These are phyloP conservation scores for Hypotaenidia okinawae DNA, from an alignment of 2,797 vertebrate species.

Conservation along the genomic window DNA sequence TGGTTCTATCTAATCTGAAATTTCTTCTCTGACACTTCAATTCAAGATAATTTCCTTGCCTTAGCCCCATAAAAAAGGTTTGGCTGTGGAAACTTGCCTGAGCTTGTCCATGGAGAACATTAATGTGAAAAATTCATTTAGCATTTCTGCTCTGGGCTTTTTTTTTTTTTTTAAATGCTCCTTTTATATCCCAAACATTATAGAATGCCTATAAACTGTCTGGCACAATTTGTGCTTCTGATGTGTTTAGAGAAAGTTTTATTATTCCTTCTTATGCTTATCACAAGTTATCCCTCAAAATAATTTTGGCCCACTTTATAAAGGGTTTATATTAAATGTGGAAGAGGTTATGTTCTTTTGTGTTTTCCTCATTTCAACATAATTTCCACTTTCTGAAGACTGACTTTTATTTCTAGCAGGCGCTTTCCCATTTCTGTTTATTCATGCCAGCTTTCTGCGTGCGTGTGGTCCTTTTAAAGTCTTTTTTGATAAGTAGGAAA, in stretches of 20 bases:
- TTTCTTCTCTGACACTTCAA: constrained; percentile 29
- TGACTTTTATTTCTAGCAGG: constrained; percentile 9
- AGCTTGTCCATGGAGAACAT: constrained; percentile 22
- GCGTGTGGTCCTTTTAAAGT: constrained; percentile 54
- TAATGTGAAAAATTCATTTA: constrained; percentile 46
- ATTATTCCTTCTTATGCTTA: constrained; percentile 17
- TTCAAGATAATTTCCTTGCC: constrained; percentile 16
- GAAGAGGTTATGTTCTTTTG: constrained; percentile 9
- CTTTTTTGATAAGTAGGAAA: constrained; percentile 23
- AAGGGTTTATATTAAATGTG: not conserved
- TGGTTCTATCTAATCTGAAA: constrained; percentile 8
- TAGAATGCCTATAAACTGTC: constrained; percentile 22
- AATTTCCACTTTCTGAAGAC: constrained; percentile 49
- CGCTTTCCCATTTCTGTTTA: constrained; percentile 34
- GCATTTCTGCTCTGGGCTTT: constrained; percentile 50
- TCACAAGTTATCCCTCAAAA: constrained; percentile 39
- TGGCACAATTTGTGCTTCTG: constrained; percentile 38
- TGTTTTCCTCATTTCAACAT: constrained; percentile 32
- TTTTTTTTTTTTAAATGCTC: constrained; percentile 1
- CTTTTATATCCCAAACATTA: constrained; percentile 18
- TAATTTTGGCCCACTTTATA: constrained; percentile 44
- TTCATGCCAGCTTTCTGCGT: constrained; percentile 47
- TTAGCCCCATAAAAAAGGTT: constrained; percentile 13
- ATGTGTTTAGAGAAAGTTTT: constrained; percentile 45
- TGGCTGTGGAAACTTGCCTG: constrained; percentile 15